Percentiles rank a stretch among this genome's conserved stretches.
phyloP scores from a whole-genome alignment of 2,888 invertebrate species.

The Hemistola chrysoprasaria region DNA sequence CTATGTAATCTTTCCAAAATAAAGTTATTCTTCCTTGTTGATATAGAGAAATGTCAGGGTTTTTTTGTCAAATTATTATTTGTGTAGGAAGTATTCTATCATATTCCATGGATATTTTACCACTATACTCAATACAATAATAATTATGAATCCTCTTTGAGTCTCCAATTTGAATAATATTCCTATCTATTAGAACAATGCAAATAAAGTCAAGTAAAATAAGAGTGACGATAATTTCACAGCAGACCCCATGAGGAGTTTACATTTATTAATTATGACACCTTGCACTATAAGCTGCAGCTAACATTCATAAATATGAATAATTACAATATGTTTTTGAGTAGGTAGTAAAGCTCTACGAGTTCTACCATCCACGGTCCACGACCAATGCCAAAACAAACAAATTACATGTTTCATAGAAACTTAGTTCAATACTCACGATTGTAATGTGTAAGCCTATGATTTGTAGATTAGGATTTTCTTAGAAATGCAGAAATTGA shows the following conservation, averaged over 20 bases:
- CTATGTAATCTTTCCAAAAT: too few relatives aligned
- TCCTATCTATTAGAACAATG: too few relatives aligned
- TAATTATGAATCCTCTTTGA: too few relatives aligned
- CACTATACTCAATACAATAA: too few relatives aligned
- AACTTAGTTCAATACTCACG: conserved; percentile 20
- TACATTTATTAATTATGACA: neutral
- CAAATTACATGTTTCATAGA: conserved; percentile 12
- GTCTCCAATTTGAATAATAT: too few relatives aligned
- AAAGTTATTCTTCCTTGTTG: neutral
- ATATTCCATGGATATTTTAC: too few relatives aligned
- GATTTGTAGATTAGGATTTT: conserved; percentile 12
- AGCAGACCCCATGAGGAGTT: neutral
- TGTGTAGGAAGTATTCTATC: too few relatives aligned
- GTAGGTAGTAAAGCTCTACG: conserved; percentile 7
- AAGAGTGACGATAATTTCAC: neutral
- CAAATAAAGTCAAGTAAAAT: too few relatives aligned
- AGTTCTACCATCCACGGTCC: conserved; percentile 15
- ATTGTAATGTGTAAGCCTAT: conserved; percentile 15
- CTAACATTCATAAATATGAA: too few relatives aligned
- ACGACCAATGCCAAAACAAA: conserved; percentile 28
- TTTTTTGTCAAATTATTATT: neutral
- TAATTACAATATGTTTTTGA: conserved; percentile 1
- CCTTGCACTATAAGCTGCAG: too few relatives aligned
- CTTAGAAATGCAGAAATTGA: conserved; percentile 7
- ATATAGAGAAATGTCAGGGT: too few relatives aligned